A percentile compares a stretch with the other conserved stretches of the same genome.
phyloP scores from a whole-genome alignment of 2,797 vertebrate genomes.

The Podarcis lilfordi region DNA sequence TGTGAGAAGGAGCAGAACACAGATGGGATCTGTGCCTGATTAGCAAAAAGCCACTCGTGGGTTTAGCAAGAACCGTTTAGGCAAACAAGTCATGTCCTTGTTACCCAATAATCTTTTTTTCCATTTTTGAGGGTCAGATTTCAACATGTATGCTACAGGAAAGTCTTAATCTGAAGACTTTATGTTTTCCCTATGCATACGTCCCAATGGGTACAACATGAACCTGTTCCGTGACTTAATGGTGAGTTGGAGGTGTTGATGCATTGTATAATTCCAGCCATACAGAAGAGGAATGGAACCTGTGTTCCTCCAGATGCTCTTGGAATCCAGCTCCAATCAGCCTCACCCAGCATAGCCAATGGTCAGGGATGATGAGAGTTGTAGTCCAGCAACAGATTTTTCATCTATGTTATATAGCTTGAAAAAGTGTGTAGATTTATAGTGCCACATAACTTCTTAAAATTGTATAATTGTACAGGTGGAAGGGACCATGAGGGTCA shows the following conservation, averaged over 20 bases:
- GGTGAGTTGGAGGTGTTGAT: background rate
- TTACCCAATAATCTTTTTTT: slow-evolving; percentile 2
- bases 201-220: background rate
- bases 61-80: background rate
- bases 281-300: too few species aligned
- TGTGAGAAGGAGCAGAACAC: slow-evolving; percentile 6
- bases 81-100: background rate
- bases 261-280: background rate
- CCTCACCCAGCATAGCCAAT: too few species aligned
- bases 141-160: background rate
- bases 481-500: too few species aligned
- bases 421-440: too few species aligned
- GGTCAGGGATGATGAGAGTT: too few species aligned
- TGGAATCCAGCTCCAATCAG: too few species aligned
- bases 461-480: too few species aligned
- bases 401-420: too few species aligned
- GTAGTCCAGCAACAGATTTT: too few species aligned
- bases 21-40: slow-evolving; percentile 9
- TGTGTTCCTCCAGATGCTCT: too few species aligned
- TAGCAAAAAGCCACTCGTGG: background rate
- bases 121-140: slow-evolving; percentile 20
- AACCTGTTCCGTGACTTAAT: background rate
- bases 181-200: background rate
- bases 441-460: too few species aligned
- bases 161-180: background rate